These are phyloP conservation scores for Dicentrarchus labrax DNA, from an alignment of 2,113 vertebrate genomes.

Conservation along the genomic window DNA sequence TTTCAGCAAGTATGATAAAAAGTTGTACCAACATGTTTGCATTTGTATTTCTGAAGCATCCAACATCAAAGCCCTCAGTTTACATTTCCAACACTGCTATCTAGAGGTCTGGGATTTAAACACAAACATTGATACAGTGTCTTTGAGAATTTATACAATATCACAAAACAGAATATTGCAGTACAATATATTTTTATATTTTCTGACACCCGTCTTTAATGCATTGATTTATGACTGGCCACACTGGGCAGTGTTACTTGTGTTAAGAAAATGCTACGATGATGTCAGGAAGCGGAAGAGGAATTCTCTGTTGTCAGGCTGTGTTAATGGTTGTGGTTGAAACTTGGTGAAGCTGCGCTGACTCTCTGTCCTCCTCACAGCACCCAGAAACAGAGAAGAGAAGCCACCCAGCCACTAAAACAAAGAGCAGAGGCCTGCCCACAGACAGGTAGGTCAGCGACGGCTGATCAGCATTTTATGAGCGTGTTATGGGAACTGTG, in stretches of 20 bases:
- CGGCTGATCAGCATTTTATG: not conserved
- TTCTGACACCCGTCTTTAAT: not conserved
- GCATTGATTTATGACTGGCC: not conserved
- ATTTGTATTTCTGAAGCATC: too few relatives aligned
- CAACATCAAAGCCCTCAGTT: too few relatives aligned
- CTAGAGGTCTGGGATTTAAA: too few relatives aligned
- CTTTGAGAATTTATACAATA: too few relatives aligned
- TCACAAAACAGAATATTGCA: too few relatives aligned
- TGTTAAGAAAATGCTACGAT: not conserved
- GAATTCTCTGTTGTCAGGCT: not conserved
- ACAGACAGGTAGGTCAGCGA: constrained; percentile 56
- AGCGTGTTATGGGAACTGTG: not conserved
- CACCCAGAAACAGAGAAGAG: constrained; percentile 54
- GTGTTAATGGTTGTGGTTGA: not conserved
- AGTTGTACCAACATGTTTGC: too few relatives aligned
- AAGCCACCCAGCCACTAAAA: constrained; percentile 36
- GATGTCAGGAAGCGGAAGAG: not conserved
- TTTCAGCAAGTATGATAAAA: too few relatives aligned
- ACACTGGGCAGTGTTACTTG: not conserved
- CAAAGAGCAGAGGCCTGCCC: constrained; percentile 55
- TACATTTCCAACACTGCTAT: too few relatives aligned
- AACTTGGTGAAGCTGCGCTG: not conserved
- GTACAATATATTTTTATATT: too few relatives aligned
- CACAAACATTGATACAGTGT: too few relatives aligned
- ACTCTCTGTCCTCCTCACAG: constrained; percentile 28